A percentile compares a stretch with the other conserved stretches of the same genome.
phyloP scores from a whole-genome alignment of 2,888 invertebrate genomes.

The Caenorhabditis plicata region DNA sequence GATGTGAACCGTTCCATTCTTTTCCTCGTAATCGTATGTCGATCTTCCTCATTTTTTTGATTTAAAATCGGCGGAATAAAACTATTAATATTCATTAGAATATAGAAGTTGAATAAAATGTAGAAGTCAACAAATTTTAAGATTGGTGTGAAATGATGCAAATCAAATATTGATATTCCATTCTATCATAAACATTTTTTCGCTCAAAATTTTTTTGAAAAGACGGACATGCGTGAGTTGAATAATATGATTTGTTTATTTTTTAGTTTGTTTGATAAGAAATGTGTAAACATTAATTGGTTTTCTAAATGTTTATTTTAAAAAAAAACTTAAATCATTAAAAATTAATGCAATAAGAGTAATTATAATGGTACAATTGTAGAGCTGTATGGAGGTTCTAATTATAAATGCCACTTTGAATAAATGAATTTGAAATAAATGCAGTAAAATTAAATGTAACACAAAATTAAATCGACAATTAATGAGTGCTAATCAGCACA shows the following conservation, averaged over 20 bases:
- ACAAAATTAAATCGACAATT: not conserved
- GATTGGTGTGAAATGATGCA: not conserved
- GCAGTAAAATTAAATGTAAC: too few species aligned
- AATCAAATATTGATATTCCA: not conserved
- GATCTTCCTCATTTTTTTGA: conserved; percentile 9
- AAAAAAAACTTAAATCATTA: too few species aligned
- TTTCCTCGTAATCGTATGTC: conserved; percentile 36
- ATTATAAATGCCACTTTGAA: not conserved
- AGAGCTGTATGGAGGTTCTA: conserved; percentile 1
- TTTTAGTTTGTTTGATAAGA: too few species aligned
- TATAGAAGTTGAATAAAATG: not conserved
- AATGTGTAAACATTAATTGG: too few species aligned
- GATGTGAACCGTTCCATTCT: conserved; percentile 41
- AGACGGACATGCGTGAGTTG: too few species aligned
- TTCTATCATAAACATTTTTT: too few species aligned
- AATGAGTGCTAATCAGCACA: not conserved
- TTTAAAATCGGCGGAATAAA: conserved; percentile 22
- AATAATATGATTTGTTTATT: too few species aligned
- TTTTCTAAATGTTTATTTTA: too few species aligned
- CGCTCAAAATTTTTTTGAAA: not conserved
- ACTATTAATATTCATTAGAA: conserved; percentile 14
- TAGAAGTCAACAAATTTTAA: not conserved
- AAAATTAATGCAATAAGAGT: too few species aligned
- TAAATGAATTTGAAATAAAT: not conserved
- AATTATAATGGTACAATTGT: conserved; percentile 7